Conservation (phyloP, 2,113 vertebrate species). For the Natator depressus region DNA sequence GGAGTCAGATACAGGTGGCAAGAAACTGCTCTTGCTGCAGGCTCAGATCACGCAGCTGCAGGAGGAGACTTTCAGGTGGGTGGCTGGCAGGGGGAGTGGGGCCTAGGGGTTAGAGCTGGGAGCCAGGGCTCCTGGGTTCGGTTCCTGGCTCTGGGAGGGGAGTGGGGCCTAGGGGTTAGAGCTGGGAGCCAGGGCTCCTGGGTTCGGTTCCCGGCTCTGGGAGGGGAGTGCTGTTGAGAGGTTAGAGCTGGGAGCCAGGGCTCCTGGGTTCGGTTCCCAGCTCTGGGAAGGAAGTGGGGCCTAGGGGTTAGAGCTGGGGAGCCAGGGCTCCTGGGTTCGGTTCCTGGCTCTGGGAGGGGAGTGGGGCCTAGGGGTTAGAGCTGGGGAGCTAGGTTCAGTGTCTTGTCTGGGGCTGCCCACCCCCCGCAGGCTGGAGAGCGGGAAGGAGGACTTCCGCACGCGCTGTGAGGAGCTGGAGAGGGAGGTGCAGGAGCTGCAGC, state of each 20-base stretch:
- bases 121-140: too few species aligned
- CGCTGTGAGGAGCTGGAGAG: slow-evolving; percentile 81
- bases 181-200: too few species aligned
- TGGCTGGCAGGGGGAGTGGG: too few species aligned
- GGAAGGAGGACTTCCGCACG: slow-evolving; percentile 83
- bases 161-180: background rate
- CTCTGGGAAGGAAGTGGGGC: background rate
- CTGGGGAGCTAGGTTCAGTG: too few species aligned
- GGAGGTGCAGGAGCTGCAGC: slow-evolving; percentile 82
- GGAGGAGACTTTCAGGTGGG: slow-evolving; percentile 92
- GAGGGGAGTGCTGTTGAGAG: background rate
- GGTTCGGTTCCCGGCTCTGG: background rate
- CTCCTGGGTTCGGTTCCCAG: too few species aligned
- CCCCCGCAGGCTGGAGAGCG: slow-evolving; percentile 82
- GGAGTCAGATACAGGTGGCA: slow-evolving; percentile 77
- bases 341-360: too few species aligned
- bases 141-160: too few species aligned
- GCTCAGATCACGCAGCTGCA: slow-evolving; percentile 93
- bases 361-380: background rate
- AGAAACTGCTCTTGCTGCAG: slow-evolving; percentile 90
- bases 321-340: background rate
- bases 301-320: background rate
- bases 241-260: background rate
- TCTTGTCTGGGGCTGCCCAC: background rate
- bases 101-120: too few species aligned